These are phyloP conservation scores for Acanthopagrus latus DNA, from an alignment of 2,797 vertebrate genomes.

Conservation along the genomic window DNA sequence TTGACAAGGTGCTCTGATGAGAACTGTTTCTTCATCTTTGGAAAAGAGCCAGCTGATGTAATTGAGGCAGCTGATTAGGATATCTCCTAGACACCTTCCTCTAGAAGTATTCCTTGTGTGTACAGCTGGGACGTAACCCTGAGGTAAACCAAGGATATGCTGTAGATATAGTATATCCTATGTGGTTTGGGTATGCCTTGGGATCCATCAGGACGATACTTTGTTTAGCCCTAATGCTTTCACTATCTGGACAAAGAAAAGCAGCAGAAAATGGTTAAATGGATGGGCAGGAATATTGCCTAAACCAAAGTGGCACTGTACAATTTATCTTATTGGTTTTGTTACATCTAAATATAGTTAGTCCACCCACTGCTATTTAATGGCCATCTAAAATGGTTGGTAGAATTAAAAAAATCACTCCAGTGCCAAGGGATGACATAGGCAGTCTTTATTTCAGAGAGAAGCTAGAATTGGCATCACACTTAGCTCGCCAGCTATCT, in stretches of 20 bases:
- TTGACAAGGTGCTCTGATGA: neutral
- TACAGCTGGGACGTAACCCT: neutral
- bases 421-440: constrained; percentile 4
- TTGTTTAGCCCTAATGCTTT: neutral
- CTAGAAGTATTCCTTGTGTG: neutral
- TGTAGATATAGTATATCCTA: neutral
- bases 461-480: constrained; percentile 1
- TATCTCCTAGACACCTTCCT: neutral
- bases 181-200: neutral
- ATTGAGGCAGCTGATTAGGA: neutral
- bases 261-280: neutral
- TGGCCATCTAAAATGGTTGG: neutral
- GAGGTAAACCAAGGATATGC: neutral
- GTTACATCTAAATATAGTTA: constrained; percentile 10
- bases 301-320: neutral
- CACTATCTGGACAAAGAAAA: neutral
- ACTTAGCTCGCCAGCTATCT: constrained; percentile 29
- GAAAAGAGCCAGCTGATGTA: neutral
- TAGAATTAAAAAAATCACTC: constrained; percentile 12
- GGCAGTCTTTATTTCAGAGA: constrained; percentile 11
- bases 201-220: neutral
- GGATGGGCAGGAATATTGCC: neutral
- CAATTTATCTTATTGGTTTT: constrained; percentile 10
- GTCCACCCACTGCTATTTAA: neutral
- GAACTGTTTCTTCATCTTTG: neutral